phyloP scores from a whole-genome alignment of 2,888 invertebrate genomes.

The Tuta absoluta region DNA sequence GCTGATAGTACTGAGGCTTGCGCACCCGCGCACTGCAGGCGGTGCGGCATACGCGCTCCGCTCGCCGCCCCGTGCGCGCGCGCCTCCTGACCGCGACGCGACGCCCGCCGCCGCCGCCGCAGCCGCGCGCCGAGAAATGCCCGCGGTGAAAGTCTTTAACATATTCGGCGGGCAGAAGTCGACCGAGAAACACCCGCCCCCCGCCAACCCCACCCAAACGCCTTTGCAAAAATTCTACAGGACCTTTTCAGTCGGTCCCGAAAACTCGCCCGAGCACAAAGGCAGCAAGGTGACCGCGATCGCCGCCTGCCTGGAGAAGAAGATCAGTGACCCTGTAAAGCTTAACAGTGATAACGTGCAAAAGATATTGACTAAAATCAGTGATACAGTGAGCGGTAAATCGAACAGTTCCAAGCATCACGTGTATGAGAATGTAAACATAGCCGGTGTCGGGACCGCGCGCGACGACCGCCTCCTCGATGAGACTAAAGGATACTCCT shows the following conservation, averaged over 20 bases:
- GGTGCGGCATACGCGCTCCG: constrained; percentile 67
- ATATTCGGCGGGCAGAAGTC: constrained; percentile 80
- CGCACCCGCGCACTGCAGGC: constrained; percentile 37
- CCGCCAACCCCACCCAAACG: constrained; percentile 59
- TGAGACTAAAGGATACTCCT: constrained; percentile 72
- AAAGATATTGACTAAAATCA: constrained; percentile 59
- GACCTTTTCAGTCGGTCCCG: constrained; percentile 74
- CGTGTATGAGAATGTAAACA: constrained; percentile 77
- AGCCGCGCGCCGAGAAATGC: constrained; percentile 77
- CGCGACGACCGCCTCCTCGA: constrained; percentile 57
- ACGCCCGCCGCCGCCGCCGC: constrained; percentile 62
- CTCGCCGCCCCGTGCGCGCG: constrained; percentile 71
- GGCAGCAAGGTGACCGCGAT: constrained; percentile 75
- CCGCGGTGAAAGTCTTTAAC: constrained; percentile 80
- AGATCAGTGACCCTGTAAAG: constrained; percentile 67
- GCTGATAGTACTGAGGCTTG: constrained; percentile 58
- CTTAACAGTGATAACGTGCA: constrained; percentile 67
- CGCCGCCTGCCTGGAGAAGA: constrained; percentile 73
- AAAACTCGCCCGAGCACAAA: constrained; percentile 65
- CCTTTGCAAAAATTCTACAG: constrained; percentile 78
- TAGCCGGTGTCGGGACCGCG: constrained; percentile 50
- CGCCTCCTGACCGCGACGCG: constrained; percentile 65
- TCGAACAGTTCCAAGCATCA: constrained; percentile 56
- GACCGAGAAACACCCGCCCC: constrained; percentile 69
- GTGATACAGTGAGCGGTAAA: constrained; percentile 58